Percentiles rank a stretch among this genome's conserved stretches.
Conservation (phyloP, 2,113 vertebrate species). For the Oceanodroma tethys region DNA sequence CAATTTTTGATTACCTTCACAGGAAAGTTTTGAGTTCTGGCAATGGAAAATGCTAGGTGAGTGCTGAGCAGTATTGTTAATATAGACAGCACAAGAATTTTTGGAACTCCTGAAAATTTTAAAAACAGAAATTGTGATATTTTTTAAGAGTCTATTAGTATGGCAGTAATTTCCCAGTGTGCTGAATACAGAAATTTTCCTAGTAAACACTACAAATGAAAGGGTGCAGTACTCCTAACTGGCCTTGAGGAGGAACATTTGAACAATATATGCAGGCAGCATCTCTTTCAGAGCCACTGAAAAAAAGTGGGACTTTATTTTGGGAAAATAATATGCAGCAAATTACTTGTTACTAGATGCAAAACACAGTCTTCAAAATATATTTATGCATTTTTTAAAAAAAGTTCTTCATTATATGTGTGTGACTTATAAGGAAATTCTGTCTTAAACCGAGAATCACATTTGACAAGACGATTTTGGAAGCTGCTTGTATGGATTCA, state of each 20-base stretch:
- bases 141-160: not conserved
- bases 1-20: not conserved
- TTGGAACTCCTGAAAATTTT: not conserved
- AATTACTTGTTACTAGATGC: not conserved
- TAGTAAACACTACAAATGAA: not conserved
- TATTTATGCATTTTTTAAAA: not conserved
- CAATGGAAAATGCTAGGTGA: rapidly evolving
- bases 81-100: not conserved
- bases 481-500: not conserved
- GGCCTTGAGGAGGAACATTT: constrained; percentile 44
- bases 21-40: not conserved
- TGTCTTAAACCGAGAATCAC: not conserved
- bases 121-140: not conserved
- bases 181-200: not conserved
- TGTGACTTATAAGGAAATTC: not conserved
- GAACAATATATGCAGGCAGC: not conserved
- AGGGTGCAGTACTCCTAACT: constrained; percentile 23
- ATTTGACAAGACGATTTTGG: not conserved
- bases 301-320: not conserved
- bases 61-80: not conserved
- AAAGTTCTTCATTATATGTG: not conserved
- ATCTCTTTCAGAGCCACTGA: not conserved
- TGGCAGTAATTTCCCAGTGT: not conserved
- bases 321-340: not conserved
- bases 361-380: not conserved